Percentiles rank a stretch among this genome's conserved stretches.
phyloP scores from a whole-genome alignment of 2,888 invertebrate genomes.

The Leptarthrus brevirostris region DNA sequence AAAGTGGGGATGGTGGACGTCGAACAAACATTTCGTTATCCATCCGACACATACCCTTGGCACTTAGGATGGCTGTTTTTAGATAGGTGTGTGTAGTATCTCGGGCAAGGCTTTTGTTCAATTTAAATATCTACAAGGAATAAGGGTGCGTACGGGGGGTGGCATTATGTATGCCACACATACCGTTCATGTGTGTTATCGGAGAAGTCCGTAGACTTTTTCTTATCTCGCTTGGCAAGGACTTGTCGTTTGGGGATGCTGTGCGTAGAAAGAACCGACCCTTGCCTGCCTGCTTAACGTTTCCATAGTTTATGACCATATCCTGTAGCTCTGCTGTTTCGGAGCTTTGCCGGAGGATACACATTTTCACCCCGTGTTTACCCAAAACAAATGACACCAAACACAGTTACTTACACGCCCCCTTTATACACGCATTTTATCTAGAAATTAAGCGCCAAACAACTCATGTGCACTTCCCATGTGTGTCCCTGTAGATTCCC shows the following conservation, averaged over 20 bases:
- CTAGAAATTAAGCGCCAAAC: conserved; percentile 47
- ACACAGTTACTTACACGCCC: conserved; percentile 32
- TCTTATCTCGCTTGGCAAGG: conserved; percentile 17
- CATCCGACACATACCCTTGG: conserved; percentile 44
- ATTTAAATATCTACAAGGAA: not conserved
- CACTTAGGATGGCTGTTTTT: conserved; percentile 30
- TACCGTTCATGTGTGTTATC: conserved; percentile 34
- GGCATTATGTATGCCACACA: conserved; percentile 42
- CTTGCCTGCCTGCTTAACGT: no score
- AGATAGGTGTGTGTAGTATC: conserved; percentile 12
- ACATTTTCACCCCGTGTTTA: conserved; percentile 21
- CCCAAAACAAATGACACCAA: conserved; percentile 33
- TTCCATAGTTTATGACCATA: no score
- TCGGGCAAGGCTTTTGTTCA: conserved; percentile 20
- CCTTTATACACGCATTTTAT: conserved; percentile 48
- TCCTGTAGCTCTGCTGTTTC: no score
- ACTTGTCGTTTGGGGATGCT: no score
- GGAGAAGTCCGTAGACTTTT: conserved; percentile 30
- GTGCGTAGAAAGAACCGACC: no score
- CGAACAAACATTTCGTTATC: conserved; percentile 39
- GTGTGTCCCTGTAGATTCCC: conserved; percentile 46
- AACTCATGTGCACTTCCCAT: conserved; percentile 47
- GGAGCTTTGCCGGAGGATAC: no score
- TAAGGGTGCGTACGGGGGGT: not conserved
- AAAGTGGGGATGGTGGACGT: conserved; percentile 12